phyloP scores from a whole-genome alignment of 2,888 invertebrate genomes.

The Salticus scenicus region DNA sequence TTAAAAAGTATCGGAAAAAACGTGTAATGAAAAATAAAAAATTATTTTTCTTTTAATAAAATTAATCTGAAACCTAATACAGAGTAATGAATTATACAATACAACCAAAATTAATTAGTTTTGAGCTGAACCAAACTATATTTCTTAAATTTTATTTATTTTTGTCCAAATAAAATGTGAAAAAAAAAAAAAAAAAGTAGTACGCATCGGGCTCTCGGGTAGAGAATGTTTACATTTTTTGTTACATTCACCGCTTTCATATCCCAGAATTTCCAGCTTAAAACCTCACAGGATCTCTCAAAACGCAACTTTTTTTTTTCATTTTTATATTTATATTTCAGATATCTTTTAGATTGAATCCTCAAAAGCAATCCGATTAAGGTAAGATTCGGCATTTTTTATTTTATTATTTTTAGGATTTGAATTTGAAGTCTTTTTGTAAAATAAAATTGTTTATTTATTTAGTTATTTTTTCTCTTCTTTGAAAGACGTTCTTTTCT shows the following conservation, averaged over 20 bases:
- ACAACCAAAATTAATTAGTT: too few species aligned
- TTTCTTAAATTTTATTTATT: too few species aligned
- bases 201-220: too few species aligned
- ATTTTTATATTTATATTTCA: neutral
- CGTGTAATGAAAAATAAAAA: too few species aligned
- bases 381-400: neutral
- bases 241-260: neutral
- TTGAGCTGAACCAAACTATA: too few species aligned
- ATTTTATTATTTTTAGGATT: neutral
- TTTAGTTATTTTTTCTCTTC: neutral
- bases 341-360: slow-evolving; percentile 17
- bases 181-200: too few species aligned
- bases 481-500: neutral
- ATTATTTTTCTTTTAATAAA: too few species aligned
- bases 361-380: slow-evolving; percentile 10
- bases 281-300: neutral
- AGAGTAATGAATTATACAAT: too few species aligned
- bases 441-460: slow-evolving; percentile 15
- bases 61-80: too few species aligned
- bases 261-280: neutral
- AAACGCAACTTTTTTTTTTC: neutral
- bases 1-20: too few species aligned
- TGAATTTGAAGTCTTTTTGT: neutral
- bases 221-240: neutral
- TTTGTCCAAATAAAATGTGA: too few species aligned